phyloP scores from a whole-genome alignment of 2,888 invertebrate genomes.

The Cataglyphis altisquamis region DNA sequence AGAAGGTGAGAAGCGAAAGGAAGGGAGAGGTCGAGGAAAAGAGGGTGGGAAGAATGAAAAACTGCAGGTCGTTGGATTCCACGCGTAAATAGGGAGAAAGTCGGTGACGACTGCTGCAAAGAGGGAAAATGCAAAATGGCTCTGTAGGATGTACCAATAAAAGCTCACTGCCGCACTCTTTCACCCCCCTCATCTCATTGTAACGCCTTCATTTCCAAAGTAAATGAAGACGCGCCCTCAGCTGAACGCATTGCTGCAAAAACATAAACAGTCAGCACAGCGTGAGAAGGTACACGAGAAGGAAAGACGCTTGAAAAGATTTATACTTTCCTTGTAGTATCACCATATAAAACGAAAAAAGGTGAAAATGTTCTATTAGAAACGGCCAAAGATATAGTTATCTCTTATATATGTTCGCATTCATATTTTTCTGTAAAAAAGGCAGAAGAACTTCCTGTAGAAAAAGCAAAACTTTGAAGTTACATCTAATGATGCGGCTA shows the following conservation, averaged over 20 bases:
- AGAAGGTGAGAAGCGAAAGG: slow-evolving; percentile 53
- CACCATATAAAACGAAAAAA: background rate
- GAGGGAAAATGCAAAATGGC: slow-evolving; percentile 68
- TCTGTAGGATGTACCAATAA: slow-evolving; percentile 70
- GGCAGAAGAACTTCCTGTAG: background rate
- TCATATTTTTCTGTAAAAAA: background rate
- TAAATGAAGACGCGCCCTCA: slow-evolving; percentile 66
- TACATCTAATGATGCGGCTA: slow-evolving; percentile 22
- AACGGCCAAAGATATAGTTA: background rate
- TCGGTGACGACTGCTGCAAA: slow-evolving; percentile 54
- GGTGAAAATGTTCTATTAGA: slow-evolving; percentile 30
- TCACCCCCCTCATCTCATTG: slow-evolving; percentile 39
- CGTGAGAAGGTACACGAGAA: slow-evolving; percentile 58
- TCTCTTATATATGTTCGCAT: background rate
- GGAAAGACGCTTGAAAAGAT: slow-evolving; percentile 31
- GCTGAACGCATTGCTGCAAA: slow-evolving; percentile 65
- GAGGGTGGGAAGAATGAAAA: slow-evolving; percentile 45
- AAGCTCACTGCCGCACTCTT: slow-evolving; percentile 51
- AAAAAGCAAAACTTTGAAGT: background rate
- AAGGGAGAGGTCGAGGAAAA: slow-evolving; percentile 15
- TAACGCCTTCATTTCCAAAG: slow-evolving; percentile 73
- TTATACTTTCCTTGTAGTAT: slow-evolving; percentile 8
- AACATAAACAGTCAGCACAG: slow-evolving; percentile 66
- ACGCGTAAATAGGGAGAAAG: slow-evolving; percentile 56
- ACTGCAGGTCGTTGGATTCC: slow-evolving; percentile 35